phyloP scores from a whole-genome alignment of 2,888 invertebrate species.

The Drosophila tanythrix region DNA sequence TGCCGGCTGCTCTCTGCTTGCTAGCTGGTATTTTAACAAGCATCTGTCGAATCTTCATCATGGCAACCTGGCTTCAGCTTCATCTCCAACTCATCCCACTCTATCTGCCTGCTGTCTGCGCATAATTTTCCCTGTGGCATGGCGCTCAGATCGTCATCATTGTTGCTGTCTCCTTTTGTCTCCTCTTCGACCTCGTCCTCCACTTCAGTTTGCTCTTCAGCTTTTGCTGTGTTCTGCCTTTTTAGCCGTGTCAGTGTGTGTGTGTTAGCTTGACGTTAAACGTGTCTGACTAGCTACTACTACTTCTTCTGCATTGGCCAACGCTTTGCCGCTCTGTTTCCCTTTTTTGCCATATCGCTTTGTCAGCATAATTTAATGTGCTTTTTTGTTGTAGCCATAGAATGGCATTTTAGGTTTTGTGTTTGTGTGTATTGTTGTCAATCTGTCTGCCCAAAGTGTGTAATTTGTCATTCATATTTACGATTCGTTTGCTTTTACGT shows the following conservation, averaged over 20 bases:
- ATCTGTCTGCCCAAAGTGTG: conserved; percentile 72
- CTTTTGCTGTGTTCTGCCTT: conserved; percentile 52
- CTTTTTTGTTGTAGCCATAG: conserved; percentile 34
- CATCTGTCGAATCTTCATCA: conserved; percentile 69
- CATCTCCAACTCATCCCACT: neutral
- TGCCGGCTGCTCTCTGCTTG: conserved; percentile 15
- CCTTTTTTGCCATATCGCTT: conserved; percentile 42
- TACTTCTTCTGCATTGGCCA: conserved; percentile 5
- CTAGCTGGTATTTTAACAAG: conserved; percentile 78
- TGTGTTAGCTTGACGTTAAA: conserved; percentile 56
- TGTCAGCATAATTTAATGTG: conserved; percentile 79
- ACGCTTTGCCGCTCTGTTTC: conserved; percentile 7
- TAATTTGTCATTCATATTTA: conserved; percentile 79
- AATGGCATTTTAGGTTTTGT: conserved; percentile 35
- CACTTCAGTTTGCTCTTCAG: conserved; percentile 47
- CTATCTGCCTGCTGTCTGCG: conserved; percentile 26
- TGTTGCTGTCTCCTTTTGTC: conserved; percentile 42
- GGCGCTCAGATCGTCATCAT: conserved; percentile 40
- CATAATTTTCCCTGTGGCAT: conserved; percentile 60
- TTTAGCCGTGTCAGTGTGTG: conserved; percentile 33
- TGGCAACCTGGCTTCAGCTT: conserved; percentile 18
- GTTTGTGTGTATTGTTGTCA: conserved; percentile 57
- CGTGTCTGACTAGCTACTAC: conserved; percentile 60
- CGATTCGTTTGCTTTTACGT: conserved; percentile 33
- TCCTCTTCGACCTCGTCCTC: conserved; percentile 15